Evolutionary conservation across 2,113 vertebrate species (phyloP).

Genomic region (Hyla sarda): DNA sequence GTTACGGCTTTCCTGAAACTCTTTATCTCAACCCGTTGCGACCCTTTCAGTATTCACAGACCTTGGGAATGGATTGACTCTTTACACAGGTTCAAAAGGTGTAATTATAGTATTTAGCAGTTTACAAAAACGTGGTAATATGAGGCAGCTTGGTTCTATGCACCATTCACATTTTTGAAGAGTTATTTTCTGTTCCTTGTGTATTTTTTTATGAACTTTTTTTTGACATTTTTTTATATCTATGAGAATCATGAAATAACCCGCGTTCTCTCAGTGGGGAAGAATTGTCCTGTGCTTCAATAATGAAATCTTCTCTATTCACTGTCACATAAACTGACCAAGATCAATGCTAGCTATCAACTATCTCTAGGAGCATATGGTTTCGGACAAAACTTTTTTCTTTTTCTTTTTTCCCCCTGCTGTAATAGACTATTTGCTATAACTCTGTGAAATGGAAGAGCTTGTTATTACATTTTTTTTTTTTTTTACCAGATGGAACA

Average conservation of each 20-base stretch:
- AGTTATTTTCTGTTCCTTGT: not conserved
- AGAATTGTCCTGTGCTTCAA: not conserved
- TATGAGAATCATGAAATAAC: not conserved
- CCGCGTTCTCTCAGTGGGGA: not conserved
- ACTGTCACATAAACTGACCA: slow-evolving; percentile 37
- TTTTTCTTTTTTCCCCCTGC: not conserved
- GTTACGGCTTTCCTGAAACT: slow-evolving; percentile 4
- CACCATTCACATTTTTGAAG: not conserved
- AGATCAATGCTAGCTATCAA: slow-evolving; percentile 43
- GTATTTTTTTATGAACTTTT: slow-evolving; percentile 9
- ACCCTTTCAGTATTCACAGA: slow-evolving; percentile 7
- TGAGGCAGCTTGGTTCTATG: not conserved
- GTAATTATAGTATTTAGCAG: slow-evolving; percentile 34
- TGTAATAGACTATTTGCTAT: slow-evolving; percentile 46
- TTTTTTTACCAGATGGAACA: slow-evolving; percentile 24
- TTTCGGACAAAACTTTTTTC: slow-evolving; percentile 40
- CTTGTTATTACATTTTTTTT: slow-evolving; percentile 50
- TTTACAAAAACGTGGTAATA: slow-evolving; percentile 29
- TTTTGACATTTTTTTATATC: slow-evolving; percentile 2
- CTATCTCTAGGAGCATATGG: not conserved
- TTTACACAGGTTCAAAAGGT: slow-evolving; percentile 1
- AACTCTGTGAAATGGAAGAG: slow-evolving; percentile 38
- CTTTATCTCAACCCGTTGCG: slow-evolving; percentile 23
- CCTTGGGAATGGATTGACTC: not conserved
- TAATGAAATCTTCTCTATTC: slow-evolving; percentile 23